Evolutionary conservation across 2,113 vertebrate species (phyloP).

Genomic region (Cygnus buccinator): DNA sequence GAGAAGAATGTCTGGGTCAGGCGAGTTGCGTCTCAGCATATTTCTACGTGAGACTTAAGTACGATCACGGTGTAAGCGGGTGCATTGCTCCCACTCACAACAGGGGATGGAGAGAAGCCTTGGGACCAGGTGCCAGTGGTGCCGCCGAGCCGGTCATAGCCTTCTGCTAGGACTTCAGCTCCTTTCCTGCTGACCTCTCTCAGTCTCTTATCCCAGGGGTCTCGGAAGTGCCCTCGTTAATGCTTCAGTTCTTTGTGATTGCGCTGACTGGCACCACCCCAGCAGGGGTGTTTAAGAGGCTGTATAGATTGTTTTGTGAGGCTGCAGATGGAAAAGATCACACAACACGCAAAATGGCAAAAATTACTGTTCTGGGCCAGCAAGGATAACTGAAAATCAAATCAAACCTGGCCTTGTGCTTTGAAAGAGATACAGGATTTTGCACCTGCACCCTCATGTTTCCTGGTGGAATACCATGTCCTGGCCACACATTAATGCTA

Average conservation of each 20-base stretch:
- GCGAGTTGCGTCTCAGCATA: accelerated
- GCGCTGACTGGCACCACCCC: no score
- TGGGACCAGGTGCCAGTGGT: neutral
- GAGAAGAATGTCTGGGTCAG: no score
- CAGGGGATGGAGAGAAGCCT: neutral
- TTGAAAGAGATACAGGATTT: neutral
- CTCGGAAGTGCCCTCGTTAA: no score
- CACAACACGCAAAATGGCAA: no score
- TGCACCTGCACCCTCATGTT: neutral
- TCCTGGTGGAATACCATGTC: neutral
- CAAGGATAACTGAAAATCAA: neutral
- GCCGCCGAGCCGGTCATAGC: neutral
- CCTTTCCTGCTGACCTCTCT: conserved; percentile 53
- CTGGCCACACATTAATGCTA: neutral
- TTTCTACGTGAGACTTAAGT: neutral
- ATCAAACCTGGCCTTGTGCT: neutral
- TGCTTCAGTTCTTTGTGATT: no score
- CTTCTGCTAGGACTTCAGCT: neutral
- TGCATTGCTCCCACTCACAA: no score
- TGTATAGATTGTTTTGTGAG: no score
- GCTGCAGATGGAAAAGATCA: no score
- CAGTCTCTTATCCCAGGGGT: no score
- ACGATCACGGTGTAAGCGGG: no score
- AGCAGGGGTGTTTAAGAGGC: no score
- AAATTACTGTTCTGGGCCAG: no score